These are phyloP conservation scores for Pachymerium ferrugineum DNA, from an alignment of 2,888 invertebrate genomes.

Conservation along the genomic window DNA sequence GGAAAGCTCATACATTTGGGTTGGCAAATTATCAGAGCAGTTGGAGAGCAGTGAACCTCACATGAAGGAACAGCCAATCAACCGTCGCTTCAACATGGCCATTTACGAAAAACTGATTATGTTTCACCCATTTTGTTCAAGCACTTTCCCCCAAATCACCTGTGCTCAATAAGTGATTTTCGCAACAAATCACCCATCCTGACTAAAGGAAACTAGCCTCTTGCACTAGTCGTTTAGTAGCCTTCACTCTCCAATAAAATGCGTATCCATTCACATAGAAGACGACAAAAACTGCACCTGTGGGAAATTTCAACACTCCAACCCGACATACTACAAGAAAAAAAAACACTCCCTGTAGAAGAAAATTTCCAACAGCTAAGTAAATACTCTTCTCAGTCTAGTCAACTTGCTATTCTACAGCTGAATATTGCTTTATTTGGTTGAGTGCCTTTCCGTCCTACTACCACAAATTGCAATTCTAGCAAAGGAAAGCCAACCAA, in stretches of 20 bases:
- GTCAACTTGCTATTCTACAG: slow-evolving; percentile 7
- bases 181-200: too few relatives aligned
- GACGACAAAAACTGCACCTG: not conserved
- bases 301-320: slow-evolving; percentile 4
- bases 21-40: too few relatives aligned
- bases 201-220: too few relatives aligned
- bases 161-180: slow-evolving; percentile 1
- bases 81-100: not conserved
- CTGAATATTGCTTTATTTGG: slow-evolving; percentile 13
- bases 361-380: slow-evolving; percentile 8
- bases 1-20: too few relatives aligned
- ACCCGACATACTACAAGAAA: not conserved
- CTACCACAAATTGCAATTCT: slow-evolving; percentile 12
- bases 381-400: not conserved
- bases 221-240: not conserved
- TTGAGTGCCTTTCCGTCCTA: not conserved
- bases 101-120: not conserved
- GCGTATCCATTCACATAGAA: not conserved
- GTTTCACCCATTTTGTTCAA: not conserved
- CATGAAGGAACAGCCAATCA: too few relatives aligned
- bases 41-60: too few relatives aligned
- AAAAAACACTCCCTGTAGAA: not conserved
- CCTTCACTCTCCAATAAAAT: not conserved
- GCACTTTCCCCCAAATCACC: not conserved
- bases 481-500: slow-evolving; percentile 1